Percentiles rank a stretch among this genome's conserved stretches.
Evolutionary conservation across 1,140 invertebrate species (phyloP).

Genomic region (Orussus abietinus): DNA sequence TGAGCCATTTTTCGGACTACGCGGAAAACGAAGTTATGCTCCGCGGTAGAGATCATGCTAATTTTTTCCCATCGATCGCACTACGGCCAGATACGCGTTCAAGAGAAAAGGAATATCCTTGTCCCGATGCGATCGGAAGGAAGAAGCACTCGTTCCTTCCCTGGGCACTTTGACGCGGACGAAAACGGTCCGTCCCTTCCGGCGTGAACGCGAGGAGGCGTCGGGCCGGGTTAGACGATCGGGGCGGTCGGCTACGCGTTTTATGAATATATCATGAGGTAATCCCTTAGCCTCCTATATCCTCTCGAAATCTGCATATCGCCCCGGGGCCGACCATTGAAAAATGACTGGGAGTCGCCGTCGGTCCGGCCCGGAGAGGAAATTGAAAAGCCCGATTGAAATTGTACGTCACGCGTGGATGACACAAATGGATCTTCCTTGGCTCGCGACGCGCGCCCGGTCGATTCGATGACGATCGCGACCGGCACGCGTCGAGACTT

Average conservation of each 20-base stretch:
- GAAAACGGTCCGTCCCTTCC: no score
- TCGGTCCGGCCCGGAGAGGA: neutral
- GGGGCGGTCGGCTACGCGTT: conserved; percentile 12
- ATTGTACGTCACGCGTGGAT: conserved; percentile 9
- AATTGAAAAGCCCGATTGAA: conserved; percentile 10
- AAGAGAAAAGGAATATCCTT: no score
- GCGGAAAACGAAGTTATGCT: no score
- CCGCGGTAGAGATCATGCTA: no score
- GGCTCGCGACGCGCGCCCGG: conserved; percentile 8
- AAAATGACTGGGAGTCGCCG: conserved; percentile 1
- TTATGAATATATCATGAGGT: conserved; percentile 24
- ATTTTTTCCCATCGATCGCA: no score
- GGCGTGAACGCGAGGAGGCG: no score
- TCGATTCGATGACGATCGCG: conserved; percentile 3
- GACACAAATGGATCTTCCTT: conserved; percentile 9
- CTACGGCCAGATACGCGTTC: no score
- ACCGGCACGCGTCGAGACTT: neutral
- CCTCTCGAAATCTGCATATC: conserved; percentile 18
- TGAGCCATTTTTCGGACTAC: no score
- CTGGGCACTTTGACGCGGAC: no score
- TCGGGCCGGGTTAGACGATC: no score
- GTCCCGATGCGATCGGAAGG: no score
- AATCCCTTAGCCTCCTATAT: conserved; percentile 19
- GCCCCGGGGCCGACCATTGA: conserved; percentile 3
- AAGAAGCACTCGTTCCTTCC: no score